Base-by-base conservation (phyloP, 2,797 vertebrate genomes). In the Enteromius thamalakanensis region DNA sequence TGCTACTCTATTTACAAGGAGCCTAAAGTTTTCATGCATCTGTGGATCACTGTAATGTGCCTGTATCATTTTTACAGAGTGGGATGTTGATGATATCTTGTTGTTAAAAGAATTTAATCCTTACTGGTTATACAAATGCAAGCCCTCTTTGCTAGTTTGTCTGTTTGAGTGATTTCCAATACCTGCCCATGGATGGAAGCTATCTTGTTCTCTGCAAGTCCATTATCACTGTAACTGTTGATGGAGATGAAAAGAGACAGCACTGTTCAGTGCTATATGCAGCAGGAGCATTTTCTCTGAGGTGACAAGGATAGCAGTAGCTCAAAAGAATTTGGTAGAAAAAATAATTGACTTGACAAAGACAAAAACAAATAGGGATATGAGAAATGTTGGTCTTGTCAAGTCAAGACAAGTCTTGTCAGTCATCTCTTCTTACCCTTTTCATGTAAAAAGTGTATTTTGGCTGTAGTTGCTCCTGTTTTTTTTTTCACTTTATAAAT, bases 181-280 rank as follows among this genome's bases (percentile, higher is more conserved):
- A 83, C 65, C 75, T 70, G 65, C 81, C 37, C 49, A 78, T 77
- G 53, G 65, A 77, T 70, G 70, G 75, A 83, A 83, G 81, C 65
- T 70, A 77, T 83, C 64, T 78, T 71, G 65, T 83, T 83, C 53
- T 83, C 65, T 19, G 65, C 34, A 29, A 83, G 81, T 83, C 75
- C 19, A 83, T 83, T 83, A 83, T 78, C 75, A 68, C 37, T 70
- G 64, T 70, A 78, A 58, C 37, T 10, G 15, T 26, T 71, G 81
- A 78, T 78, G 75, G 74, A 83, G 37, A 83, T 51, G 64, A 83
- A 83, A 70, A 10, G 17, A 62, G 81, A 58, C 37, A 60, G 51
- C 19, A 37, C 53, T 70, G 67, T 40, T 80, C 23, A 55, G 17
- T 29, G 47, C 71, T 78, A n/a, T 34, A 60, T 60, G 55, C 9